A percentile compares a stretch with the other conserved stretches of the same genome.
Conservation (phyloP, 2,888 invertebrate genomes). For the Oscheius sp. region DNA sequence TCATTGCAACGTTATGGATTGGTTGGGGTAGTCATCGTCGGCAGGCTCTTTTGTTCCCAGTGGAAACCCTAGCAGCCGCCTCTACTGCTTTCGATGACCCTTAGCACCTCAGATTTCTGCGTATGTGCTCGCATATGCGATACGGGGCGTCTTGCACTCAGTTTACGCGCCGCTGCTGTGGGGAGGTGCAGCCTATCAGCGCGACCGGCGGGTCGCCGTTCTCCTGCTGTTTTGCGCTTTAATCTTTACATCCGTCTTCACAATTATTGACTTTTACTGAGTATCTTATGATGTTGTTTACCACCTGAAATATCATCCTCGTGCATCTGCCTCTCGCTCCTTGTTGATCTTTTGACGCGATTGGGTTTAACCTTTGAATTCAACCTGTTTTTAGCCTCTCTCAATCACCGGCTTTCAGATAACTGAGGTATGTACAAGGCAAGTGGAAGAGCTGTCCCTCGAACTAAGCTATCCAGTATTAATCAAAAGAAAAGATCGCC, state of each 20-base stretch:
- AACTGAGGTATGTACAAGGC: conserved; percentile 33
- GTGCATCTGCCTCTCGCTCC: conserved; percentile 12
- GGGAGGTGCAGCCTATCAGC: conserved; percentile 13
- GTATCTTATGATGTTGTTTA: neutral
- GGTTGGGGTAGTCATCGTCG: too few species aligned
- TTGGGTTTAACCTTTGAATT: neutral
- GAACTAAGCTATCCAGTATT: conserved; percentile 24
- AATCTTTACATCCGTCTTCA: conserved; percentile 15
- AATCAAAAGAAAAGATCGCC: conserved; percentile 24
- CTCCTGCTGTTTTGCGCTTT: conserved; percentile 25
- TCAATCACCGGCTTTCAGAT: neutral
- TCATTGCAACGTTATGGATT: neutral
- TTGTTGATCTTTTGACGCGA: conserved; percentile 14
- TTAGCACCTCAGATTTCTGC: too few species aligned
- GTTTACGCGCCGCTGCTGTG: conserved; percentile 24
- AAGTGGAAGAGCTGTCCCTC: conserved; percentile 25
- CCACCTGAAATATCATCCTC: neutral
- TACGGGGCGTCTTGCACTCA: conserved; percentile 22
- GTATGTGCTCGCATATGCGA: conserved; percentile 22
- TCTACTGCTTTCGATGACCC: too few species aligned
- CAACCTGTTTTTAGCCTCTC: neutral
- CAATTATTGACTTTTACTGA: neutral
- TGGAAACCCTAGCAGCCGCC: too few species aligned
- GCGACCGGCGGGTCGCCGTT: conserved; percentile 25
- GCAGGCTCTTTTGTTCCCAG: too few species aligned